Conservation (phyloP, 2,113 vertebrate species). For the human (Homo sapiens) region DNA sequence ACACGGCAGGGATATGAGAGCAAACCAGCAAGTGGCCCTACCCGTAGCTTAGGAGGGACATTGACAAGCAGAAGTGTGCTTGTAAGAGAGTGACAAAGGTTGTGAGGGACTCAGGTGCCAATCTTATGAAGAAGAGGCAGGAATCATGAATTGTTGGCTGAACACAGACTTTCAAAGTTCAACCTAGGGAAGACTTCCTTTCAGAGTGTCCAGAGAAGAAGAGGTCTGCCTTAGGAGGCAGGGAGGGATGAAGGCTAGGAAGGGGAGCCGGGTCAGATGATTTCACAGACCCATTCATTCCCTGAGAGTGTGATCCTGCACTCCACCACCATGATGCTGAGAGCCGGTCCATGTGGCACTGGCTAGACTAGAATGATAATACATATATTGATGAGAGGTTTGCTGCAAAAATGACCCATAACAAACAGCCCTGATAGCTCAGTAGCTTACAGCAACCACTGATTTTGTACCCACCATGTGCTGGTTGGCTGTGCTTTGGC, state of each 20-base stretch:
- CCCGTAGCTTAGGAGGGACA: not conserved
- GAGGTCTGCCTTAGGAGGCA: not conserved
- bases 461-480: accelerated
- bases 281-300: not conserved
- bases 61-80: not conserved
- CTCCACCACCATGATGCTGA: not conserved
- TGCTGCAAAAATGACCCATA: accelerated
- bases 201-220: not conserved
- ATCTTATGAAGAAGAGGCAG: not conserved
- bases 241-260: too few species aligned
- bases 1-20: not conserved
- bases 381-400: not conserved
- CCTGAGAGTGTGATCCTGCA: not conserved
- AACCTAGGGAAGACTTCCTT: not conserved
- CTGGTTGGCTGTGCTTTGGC: not conserved
- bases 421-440: not conserved
- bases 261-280: too few species aligned
- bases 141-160: not conserved
- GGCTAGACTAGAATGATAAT: not conserved
- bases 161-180: not conserved
- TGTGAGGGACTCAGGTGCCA: accelerated
- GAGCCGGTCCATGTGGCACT: accelerated
- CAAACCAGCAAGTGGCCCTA: not conserved
- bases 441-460: not conserved
- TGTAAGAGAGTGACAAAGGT: not conserved